Evolutionary conservation across 2,888 invertebrate species (phyloP), one percentile per base, ranked within the genome.

Genomic region (Noctua pronuba): DNA sequence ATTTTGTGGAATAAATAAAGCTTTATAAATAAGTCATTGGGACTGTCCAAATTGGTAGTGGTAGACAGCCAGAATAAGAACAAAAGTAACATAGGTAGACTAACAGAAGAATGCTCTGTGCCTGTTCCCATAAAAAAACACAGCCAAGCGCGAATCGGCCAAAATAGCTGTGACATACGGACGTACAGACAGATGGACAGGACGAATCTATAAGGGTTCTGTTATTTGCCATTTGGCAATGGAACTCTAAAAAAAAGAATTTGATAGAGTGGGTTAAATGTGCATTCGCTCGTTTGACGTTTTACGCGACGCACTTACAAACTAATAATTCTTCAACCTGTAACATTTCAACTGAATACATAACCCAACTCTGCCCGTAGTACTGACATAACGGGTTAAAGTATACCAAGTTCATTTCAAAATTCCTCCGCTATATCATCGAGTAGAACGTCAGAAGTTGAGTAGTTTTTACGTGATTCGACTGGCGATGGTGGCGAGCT

Each of bases 391-490:
- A 72, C 82, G 10, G 60, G 70, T 73, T 72, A 79, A 73, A 76
- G 75, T 82, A 85, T 82, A 64, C 38, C 46, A 66, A n/a, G 73
- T 86, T 79, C 79, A 79, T 76, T 83, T 75, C 62, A 74, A 74
- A 84, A 84, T 84, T 86, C 69, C 65, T 46, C 58, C 72, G 35
- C 71, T 85, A 77, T 77, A 77, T 80, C 76, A 85, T 55, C 44
- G 49, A 38, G 52, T 52, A 1, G 71, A 75, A 71, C 76, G 67
- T 87, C 60, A 58, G 62, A 83, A 85, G 76, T 80, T 80, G 66
- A 82, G 88, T 80, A 80, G 78, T 67, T 87, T 73, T 77, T 80
- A 86, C 88, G 88, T 86, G 83, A 83, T 79, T 80, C 75, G 65
- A 78, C 78, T 86, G n/a, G 60, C 67, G 77, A 86, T 75, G 76